A percentile compares a stretch with the other conserved stretches of the same genome.
These are phyloP conservation scores for Rhopalosiphum padi DNA, from an alignment of 1,140 invertebrate species.

Conservation along the genomic window DNA sequence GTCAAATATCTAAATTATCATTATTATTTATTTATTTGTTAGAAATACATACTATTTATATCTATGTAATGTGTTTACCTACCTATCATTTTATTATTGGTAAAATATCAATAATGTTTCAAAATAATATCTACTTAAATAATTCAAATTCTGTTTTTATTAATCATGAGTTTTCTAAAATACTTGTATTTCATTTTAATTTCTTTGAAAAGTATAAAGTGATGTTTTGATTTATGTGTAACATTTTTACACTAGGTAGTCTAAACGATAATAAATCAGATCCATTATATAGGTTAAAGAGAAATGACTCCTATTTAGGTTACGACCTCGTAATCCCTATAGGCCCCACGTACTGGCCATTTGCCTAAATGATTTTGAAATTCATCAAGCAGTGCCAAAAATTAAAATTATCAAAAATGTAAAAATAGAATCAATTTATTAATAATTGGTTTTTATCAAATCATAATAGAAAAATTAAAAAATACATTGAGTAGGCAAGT, in stretches of 20 bases:
- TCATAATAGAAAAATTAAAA: neutral
- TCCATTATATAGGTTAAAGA: slow-evolving; percentile 35
- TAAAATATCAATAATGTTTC: neutral
- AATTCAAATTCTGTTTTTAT: neutral
- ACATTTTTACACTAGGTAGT: neutral
- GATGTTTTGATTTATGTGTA: slow-evolving; percentile 4
- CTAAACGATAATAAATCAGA: neutral
- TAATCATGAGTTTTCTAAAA: neutral
- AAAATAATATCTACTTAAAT: neutral
- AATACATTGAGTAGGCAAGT: neutral
- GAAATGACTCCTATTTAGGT: slow-evolving; percentile 47
- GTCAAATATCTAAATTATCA: neutral
- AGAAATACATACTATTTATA: neutral
- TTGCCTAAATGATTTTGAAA: slow-evolving; percentile 45
- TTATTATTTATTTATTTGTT: neutral
- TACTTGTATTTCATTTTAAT: neutral
- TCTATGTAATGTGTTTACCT: neutral
- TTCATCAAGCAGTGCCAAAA: slow-evolving; percentile 26
- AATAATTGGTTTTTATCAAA: neutral
- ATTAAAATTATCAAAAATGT: slow-evolving; percentile 36
- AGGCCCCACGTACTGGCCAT: slow-evolving; percentile 13
- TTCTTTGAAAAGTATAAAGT: neutral
- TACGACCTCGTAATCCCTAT: slow-evolving; percentile 21
- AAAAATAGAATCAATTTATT: slow-evolving; percentile 21
- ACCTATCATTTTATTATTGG: neutral